Conservation (phyloP, 2,113 vertebrate species). For the Ranitomeya variabilis region DNA sequence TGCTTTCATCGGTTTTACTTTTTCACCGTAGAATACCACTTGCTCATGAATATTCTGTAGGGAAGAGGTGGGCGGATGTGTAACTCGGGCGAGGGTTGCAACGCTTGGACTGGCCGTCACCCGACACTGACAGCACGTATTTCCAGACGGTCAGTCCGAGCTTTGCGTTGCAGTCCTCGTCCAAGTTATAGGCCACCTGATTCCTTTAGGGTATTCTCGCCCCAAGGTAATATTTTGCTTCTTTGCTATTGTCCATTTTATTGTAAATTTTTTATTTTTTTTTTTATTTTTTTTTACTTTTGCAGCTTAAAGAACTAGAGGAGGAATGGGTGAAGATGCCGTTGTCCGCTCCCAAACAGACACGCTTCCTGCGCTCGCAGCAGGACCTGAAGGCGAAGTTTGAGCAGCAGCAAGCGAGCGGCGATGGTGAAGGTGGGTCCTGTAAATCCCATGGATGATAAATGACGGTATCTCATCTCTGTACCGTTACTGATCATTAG, state of each 20-base stretch:
- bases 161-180: no score
- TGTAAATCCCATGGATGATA: not conserved
- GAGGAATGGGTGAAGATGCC: slow-evolving; percentile 97
- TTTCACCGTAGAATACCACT: no score
- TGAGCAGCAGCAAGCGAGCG: slow-evolving; percentile 87
- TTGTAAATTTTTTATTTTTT: not conserved
- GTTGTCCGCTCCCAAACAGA: slow-evolving; percentile 82
- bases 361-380: slow-evolving; percentile 92
- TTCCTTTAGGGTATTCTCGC: no score
- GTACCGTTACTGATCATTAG: not conserved
- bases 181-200: no score
- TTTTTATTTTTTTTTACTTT: slow-evolving; percentile 23
- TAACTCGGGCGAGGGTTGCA: no score
- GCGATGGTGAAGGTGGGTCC: slow-evolving; percentile 75
- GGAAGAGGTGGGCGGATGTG: no score
- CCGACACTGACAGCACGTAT: no score
- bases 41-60: no score
- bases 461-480: not conserved
- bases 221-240: not conserved
- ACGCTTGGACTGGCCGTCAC: no score
- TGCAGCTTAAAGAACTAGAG: slow-evolving; percentile 93
- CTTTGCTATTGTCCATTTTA: not conserved
- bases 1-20: no score
- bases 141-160: no score
- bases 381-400: slow-evolving; percentile 95